phyloP scores from a whole-genome alignment of 1,140 invertebrate genomes.

The Hydropsyche tenuis region DNA sequence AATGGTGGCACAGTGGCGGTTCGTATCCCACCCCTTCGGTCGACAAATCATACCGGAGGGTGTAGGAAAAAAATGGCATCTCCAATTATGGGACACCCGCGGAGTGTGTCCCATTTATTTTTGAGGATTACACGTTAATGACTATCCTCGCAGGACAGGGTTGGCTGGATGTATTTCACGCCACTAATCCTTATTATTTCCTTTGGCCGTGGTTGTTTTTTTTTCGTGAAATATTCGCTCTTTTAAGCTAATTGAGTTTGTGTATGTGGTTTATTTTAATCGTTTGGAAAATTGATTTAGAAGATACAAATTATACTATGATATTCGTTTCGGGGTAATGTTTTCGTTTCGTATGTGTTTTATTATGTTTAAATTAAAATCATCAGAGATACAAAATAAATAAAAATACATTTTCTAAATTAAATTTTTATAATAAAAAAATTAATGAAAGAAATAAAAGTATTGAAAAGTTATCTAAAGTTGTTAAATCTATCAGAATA shows the following conservation, averaged over 20 bases:
- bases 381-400: too few species aligned
- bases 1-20: conserved; percentile 7
- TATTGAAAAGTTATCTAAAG: too few species aligned
- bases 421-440: too few species aligned
- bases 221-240: not conserved
- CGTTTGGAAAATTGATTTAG: too few species aligned
- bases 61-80: conserved; percentile 41
- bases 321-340: too few species aligned
- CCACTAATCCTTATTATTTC: conserved; percentile 11
- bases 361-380: too few species aligned
- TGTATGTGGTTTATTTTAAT: too few species aligned
- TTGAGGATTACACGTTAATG: conserved; percentile 50
- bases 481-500: too few species aligned
- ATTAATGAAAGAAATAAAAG: too few species aligned
- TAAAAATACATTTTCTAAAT: too few species aligned
- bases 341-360: too few species aligned
- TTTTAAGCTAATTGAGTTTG: conserved; percentile 31
- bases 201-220: not conserved
- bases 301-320: too few species aligned
- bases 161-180: conserved; percentile 8
- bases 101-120: conserved; percentile 46
- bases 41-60: conserved; percentile 46
- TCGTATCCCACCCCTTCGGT: conserved; percentile 36
- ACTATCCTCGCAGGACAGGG: conserved; percentile 32
- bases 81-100: conserved; percentile 46